Conservation (phyloP, 2,113 vertebrate genomes). For the Notarius lentiginosus region DNA sequence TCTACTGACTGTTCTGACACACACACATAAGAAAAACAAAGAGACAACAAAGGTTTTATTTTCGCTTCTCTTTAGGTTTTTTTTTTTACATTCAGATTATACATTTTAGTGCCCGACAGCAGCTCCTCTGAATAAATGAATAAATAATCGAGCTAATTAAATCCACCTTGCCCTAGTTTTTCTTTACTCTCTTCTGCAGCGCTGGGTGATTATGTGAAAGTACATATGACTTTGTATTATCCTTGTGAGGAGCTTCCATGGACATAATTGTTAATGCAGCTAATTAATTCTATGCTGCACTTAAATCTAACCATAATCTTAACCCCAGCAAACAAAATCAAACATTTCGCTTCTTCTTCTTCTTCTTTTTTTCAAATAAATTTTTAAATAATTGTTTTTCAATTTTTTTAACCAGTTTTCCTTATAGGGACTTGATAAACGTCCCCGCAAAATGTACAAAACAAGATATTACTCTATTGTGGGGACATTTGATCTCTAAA, state of each 20-base stretch:
- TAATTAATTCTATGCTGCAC: neutral
- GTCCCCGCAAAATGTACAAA: neutral
- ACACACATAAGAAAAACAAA: neutral
- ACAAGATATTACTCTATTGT: neutral
- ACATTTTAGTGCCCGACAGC: constrained; percentile 66
- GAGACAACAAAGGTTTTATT: constrained; percentile 16
- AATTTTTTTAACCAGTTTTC: neutral
- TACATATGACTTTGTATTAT: constrained; percentile 47
- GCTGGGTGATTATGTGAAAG: constrained; percentile 33
- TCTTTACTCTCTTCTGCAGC: constrained; percentile 29
- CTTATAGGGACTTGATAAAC: neutral
- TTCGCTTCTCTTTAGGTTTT: constrained; percentile 39
- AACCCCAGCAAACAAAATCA: neutral
- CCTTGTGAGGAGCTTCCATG: neutral
- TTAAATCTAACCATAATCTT: neutral
- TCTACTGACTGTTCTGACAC: neutral
- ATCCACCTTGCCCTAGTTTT: constrained; percentile 71
- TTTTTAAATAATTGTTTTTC: no score
- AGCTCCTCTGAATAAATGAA: constrained; percentile 73
- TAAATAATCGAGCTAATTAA: constrained; percentile 75
- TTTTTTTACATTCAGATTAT: constrained; percentile 62
- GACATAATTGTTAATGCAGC: neutral
- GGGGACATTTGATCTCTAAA: neutral
- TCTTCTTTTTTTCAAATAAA: neutral
- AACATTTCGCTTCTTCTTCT: neutral